Percentiles rank a stretch among this genome's conserved stretches.
Evolutionary conservation across 2,888 invertebrate genomes (phyloP).

Genomic region (Scrobipalpa atriplicella): DNA sequence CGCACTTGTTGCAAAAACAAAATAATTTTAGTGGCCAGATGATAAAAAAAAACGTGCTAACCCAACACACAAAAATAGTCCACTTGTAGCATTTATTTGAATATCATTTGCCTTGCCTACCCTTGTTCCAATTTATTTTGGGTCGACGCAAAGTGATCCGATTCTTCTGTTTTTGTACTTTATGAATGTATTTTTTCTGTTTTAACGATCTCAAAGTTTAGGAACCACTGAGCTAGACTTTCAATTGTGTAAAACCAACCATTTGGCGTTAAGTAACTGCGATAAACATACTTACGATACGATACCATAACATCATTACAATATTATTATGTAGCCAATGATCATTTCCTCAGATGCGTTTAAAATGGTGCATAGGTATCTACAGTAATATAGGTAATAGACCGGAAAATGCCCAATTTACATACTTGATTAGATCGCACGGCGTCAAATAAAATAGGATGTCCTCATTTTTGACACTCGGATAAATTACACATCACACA

Average conservation of each 20-base stretch:
- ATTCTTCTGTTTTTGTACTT: too few relatives aligned
- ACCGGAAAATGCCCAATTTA: neutral
- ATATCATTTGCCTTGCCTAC: too few relatives aligned
- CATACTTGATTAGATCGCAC: neutral
- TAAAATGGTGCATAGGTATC: neutral
- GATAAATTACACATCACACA: too few relatives aligned
- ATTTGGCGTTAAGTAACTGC: conserved; percentile 7
- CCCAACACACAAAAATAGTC: too few relatives aligned
- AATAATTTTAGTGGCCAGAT: too few relatives aligned
- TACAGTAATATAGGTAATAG: neutral
- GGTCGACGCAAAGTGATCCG: too few relatives aligned
- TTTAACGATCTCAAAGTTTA: neutral
- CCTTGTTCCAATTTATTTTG: too few relatives aligned
- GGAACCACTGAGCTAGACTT: conserved; percentile 10
- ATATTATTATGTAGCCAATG: neutral
- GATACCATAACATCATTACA: conserved; percentile 1
- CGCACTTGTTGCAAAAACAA: too few relatives aligned
- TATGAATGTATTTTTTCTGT: too few relatives aligned
- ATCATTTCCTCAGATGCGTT: neutral
- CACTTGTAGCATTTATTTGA: too few relatives aligned
- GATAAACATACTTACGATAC: conserved; percentile 5
- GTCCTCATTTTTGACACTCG: neutral
- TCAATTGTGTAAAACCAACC: conserved; percentile 13
- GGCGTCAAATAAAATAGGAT: neutral
- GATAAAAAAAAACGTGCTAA: too few relatives aligned